A percentile compares a stretch with the other conserved stretches of the same genome.
These are phyloP conservation scores for Garrulus glandarius DNA, from an alignment of 2,797 vertebrate genomes.

Conservation along the genomic window DNA sequence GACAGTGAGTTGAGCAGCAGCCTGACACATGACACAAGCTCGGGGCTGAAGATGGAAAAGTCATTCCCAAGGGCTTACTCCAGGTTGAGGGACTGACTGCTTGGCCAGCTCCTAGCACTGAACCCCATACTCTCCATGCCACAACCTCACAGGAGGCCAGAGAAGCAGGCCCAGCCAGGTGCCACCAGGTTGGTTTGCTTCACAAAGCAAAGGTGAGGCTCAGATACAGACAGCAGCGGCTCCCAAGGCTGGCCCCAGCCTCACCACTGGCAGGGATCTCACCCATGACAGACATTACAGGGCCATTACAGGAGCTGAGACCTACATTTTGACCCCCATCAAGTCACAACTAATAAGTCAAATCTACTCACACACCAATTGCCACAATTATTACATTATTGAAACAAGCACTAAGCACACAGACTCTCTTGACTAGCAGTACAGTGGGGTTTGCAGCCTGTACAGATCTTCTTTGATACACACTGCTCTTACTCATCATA, in stretches of 20 bases:
- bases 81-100: background rate
- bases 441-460: background rate
- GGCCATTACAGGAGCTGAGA: background rate
- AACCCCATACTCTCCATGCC: background rate
- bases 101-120: background rate
- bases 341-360: background rate
- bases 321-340: background rate
- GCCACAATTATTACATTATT: background rate
- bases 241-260: background rate
- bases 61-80: fast-evolving
- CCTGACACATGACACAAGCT: background rate
- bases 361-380: background rate
- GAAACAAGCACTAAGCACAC: background rate
- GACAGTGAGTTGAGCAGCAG: fast-evolving
- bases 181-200: background rate
- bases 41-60: background rate
- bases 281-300: fast-evolving
- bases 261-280: background rate
- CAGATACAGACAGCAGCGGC: background rate
- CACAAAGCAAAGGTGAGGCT: background rate
- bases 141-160: background rate
- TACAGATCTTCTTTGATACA: background rate
- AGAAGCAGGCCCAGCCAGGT: background rate
- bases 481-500: background rate
- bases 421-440: background rate